Conservation (phyloP, 2,113 vertebrate genomes). For the Rhinolophus sinicus region DNA sequence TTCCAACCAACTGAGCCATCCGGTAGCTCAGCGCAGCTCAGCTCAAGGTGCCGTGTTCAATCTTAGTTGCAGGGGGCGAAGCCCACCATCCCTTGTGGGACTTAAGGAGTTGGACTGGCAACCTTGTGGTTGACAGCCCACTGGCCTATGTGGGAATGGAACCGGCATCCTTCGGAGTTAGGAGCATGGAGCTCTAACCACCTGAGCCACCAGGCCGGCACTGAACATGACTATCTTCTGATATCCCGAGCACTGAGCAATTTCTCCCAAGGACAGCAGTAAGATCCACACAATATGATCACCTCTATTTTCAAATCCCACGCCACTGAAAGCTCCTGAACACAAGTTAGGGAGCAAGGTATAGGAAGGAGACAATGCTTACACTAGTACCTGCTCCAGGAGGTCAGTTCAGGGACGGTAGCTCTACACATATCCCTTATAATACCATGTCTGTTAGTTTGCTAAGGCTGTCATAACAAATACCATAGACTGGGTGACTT, state of each 20-base stretch:
- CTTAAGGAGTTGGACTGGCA: no score
- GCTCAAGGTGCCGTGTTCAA: no score
- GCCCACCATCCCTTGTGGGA: no score
- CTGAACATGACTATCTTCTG: not conserved
- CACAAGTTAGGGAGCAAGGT: accelerated
- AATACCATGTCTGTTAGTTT: not conserved
- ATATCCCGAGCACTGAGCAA: not conserved
- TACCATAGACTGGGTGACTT: not conserved
- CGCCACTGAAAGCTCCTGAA: not conserved
- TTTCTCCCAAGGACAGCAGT: not conserved
- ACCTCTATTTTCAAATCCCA: not conserved
- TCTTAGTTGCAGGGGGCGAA: no score
- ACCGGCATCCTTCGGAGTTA: no score
- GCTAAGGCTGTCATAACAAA: not conserved
- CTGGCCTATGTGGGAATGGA: no score
- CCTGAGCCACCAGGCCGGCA: no score
- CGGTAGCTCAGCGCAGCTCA: no score
- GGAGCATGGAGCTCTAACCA: no score
- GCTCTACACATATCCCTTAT: not conserved
- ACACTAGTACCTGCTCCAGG: no score
- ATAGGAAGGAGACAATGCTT: not conserved
- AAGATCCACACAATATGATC: not conserved
- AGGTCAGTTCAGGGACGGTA: not conserved
- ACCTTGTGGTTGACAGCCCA: no score
- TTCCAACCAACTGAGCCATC: no score